Evolutionary conservation across 2,797 vertebrate genomes (phyloP), one percentile per base, ranked within the genome.

Genomic region (Cyclura pinguis): DNA sequence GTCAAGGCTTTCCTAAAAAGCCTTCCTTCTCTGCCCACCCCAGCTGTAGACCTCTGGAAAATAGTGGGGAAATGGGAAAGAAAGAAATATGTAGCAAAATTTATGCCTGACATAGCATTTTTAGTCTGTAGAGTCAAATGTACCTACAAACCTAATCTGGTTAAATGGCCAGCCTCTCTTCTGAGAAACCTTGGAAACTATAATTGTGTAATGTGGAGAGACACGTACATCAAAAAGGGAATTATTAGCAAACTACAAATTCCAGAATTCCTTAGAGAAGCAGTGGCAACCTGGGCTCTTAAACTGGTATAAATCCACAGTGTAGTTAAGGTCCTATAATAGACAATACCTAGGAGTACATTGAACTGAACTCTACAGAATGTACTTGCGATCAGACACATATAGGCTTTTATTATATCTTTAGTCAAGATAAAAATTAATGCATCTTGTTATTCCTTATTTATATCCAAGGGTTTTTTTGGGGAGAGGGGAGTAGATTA

Each of bases 31-130:
- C 72, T 93, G 81, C 32, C 82, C 64, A 27, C 73, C 67, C 84
- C 87, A 93, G 57, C 55, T 93, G 81, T 2, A 6, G 90, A 80
- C 91, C 35, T 69, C 93, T 96, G 90, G 73, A 94, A 94, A 92
- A 91, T 3, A 87, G 47, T 69, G 4, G 62, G 52, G 38, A 74
- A 91, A 92, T 72, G 77, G 35, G 20, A 13, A 50, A 67, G 62
- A n/a, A 81, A 81, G 52, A 86, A 57, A 85, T 7, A 50, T 38
- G 27, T 6, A 82, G 50, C 5, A 73, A 89, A 94, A 91, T 86
- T 18, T 86, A 55, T 22, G 4, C 24, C 57, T 16, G 2, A 59
- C 1, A 9, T 73, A 55, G 86, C 64, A 91, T 24, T 73, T 42
- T 88, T 83, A 86, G 14, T 3, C 38, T 50, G 14, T 18, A 69